These are phyloP conservation scores for Takifugu flavidus DNA, from an alignment of 2,113 vertebrate species.

Conservation along the genomic window DNA sequence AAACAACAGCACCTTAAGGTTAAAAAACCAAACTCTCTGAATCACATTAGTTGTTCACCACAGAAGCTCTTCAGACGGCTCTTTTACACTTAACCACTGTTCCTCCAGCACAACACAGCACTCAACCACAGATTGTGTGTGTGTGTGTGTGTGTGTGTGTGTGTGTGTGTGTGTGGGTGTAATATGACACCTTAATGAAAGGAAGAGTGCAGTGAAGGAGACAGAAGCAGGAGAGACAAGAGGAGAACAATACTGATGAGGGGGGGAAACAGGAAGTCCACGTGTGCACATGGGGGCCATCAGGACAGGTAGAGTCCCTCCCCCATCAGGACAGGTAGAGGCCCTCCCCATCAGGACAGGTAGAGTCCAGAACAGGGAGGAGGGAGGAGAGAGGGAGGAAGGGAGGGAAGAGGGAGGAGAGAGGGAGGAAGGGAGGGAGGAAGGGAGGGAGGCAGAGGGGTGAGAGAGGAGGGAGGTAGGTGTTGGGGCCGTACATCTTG, in stretches of 20 bases:
- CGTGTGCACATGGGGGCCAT: constrained; percentile 31
- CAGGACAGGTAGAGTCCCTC: constrained; percentile 7
- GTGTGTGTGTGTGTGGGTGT: constrained; percentile 1
- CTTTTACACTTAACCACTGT: constrained; percentile 67
- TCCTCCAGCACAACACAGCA: constrained; percentile 58
- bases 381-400: no score
- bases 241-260: constrained; percentile 43
- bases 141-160: constrained; percentile 21
- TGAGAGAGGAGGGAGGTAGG: constrained; percentile 15
- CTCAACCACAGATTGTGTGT: constrained; percentile 51
- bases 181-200: constrained; percentile 68
- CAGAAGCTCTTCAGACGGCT: constrained; percentile 61
- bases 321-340: background rate
- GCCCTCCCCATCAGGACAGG: no score
- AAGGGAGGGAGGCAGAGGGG: constrained; percentile 13
- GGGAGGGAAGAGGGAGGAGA: no score
- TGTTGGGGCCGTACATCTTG: constrained; percentile 82
- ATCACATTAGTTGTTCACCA: constrained; percentile 70
- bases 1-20: constrained; percentile 57
- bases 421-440: no score
- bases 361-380: no score
- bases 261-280: constrained; percentile 12
- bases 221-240: constrained; percentile 21
- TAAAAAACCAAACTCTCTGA: constrained; percentile 65
- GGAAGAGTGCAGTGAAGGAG: constrained; percentile 39